These are phyloP conservation scores for Penaeus indicus DNA, from an alignment of 1,140 invertebrate species.

Conservation along the genomic window DNA sequence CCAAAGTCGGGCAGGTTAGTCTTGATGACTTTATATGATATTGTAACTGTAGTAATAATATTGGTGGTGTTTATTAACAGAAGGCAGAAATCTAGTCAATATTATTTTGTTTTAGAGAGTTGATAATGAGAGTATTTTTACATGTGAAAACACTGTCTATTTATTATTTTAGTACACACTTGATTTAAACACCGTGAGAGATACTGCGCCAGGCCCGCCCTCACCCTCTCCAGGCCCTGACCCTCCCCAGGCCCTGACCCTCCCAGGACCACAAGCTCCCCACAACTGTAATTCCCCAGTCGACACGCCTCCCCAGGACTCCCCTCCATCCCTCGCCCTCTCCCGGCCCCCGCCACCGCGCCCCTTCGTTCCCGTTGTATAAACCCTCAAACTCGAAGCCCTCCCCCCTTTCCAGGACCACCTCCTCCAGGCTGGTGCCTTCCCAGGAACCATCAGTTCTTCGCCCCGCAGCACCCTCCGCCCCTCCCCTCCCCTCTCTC, in stretches of 20 bases:
- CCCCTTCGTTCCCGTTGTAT: no score
- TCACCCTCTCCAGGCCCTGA: slow-evolving; percentile 25
- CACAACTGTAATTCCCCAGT: background rate
- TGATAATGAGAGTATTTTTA: slow-evolving; percentile 60
- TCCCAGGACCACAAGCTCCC: background rate
- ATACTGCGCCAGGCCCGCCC: background rate
- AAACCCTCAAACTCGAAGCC: no score
- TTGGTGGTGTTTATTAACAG: slow-evolving; percentile 55
- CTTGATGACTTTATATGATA: slow-evolving; percentile 49
- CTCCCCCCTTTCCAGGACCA: no score
- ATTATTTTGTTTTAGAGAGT: slow-evolving; percentile 62
- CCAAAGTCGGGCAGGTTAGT: slow-evolving; percentile 39
- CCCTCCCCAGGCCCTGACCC: slow-evolving; percentile 4
- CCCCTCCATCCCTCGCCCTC: no score
- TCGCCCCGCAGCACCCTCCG: background rate
- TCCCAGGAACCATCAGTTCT: background rate
- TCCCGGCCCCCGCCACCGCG: no score
- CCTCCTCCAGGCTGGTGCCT: background rate
- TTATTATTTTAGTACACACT: slow-evolving; percentile 53
- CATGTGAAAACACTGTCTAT: slow-evolving; percentile 58
- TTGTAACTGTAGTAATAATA: slow-evolving; percentile 55
- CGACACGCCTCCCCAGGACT: no score
- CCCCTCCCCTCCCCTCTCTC: background rate
- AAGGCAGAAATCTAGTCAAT: slow-evolving; percentile 56
- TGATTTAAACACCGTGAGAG: slow-evolving; percentile 20